Base-by-base conservation (phyloP, 2,888 invertebrate species). In the Dastarcus helophoroides region DNA sequence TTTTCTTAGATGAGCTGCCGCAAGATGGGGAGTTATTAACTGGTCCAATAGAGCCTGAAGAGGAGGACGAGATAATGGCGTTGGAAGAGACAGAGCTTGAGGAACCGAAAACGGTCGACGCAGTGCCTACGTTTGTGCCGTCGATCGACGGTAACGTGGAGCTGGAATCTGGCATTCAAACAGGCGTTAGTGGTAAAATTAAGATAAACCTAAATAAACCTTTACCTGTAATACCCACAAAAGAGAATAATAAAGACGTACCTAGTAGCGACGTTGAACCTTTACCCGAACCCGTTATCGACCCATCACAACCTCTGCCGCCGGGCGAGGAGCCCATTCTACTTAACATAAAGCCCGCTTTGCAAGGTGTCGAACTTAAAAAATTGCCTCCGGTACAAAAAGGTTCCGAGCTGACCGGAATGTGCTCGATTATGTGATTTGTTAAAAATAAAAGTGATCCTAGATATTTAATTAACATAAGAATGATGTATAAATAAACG, bases 341-440 rank as follows among this genome's bases (percentile, higher is more conserved):
- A 37, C 67, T 69, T 37, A 63, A 58, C 16, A 48, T 76, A 23
- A 86, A 88, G 56, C 76, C 80, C 0, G 61, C 67, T 5, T 58
- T 88, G 22, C 65, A 67, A 41, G 76, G 76, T 29, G 65, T 75
- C 22, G 69, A 72, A 41, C 64, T 90, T 28, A 76, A 74, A 40
- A 72, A 76, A 47, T 70, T 79, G 43, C 80, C 84, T 3, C 76
- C 78, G 1, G 70, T 81, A 23, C 65, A 68, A 34, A 79, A 73
- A 54, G 89, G 88, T 15, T 71, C 68, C 37, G 89, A 90, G 55
- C 67, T 85, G 11, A 88, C 89, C 0, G 89, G 84, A 15, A 65
- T 90, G 44, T 90, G 90, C 65, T 78, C 81, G 29, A 82, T 90
- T 46, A 85, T 85, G 85, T 85, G 68, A 71, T 58, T 35, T 35